A percentile compares a stretch with the other conserved stretches of the same genome.
phyloP scores from a whole-genome alignment of 1,140 invertebrate species.

The Idris sp. region DNA sequence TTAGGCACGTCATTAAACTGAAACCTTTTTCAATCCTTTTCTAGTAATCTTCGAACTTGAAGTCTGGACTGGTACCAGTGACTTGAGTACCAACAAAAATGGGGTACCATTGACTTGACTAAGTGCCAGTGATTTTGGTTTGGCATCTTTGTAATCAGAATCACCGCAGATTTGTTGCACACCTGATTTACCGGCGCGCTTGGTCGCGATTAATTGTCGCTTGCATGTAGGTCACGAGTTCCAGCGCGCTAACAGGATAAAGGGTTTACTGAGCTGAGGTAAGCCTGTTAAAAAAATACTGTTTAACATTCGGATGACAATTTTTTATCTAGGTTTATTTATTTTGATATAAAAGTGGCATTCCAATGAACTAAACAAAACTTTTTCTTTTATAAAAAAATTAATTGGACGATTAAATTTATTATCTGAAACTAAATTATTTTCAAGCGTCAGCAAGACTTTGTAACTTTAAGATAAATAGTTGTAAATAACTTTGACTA shows the following conservation, averaged over 20 bases:
- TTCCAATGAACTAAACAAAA: too few species aligned
- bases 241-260: conserved; percentile 74
- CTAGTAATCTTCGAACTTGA: background rate
- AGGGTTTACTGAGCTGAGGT: conserved; percentile 73
- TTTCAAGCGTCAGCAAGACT: too few species aligned
- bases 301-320: conserved; percentile 41
- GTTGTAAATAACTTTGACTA: too few species aligned
- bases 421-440: too few species aligned
- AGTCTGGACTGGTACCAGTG: too few species aligned
- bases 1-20: conserved; percentile 61
- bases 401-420: too few species aligned
- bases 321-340: conserved; percentile 23
- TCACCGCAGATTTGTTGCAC: conserved; percentile 21
- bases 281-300: conserved; percentile 71
- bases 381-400: too few species aligned
- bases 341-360: too few species aligned
- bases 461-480: too few species aligned
- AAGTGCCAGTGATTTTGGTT: conserved; percentile 1
- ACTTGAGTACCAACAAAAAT: background rate
- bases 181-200: conserved; percentile 60
- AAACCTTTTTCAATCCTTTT: conserved; percentile 8
- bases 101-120: conserved; percentile 2
- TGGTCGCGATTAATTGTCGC: conserved; percentile 71
- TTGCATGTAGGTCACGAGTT: conserved; percentile 78
- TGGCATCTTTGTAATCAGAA: background rate